These are phyloP conservation scores for Betta splendens DNA, from an alignment of 2,797 vertebrate genomes.

Conservation along the genomic window DNA sequence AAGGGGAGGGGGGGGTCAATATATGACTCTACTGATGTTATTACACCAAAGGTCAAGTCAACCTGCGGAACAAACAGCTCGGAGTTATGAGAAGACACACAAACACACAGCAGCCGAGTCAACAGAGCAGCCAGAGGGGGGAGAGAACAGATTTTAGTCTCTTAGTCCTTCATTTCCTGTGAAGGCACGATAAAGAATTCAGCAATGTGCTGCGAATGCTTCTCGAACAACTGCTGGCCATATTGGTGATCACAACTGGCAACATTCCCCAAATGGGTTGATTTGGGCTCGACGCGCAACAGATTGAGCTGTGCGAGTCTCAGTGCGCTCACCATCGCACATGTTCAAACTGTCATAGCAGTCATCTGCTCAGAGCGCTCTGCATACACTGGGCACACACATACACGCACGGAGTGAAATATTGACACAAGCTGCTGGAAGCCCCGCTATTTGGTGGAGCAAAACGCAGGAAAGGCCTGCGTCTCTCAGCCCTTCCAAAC, in stretches of 20 bases:
- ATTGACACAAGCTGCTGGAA: slow-evolving; percentile 70
- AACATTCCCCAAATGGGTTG: slow-evolving; percentile 54
- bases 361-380: slow-evolving; percentile 61
- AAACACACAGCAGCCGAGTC: slow-evolving; percentile 10
- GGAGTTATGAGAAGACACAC: slow-evolving; percentile 9
- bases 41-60: slow-evolving; percentile 13
- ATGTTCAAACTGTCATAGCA: slow-evolving; percentile 68
- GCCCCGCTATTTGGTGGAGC: slow-evolving; percentile 53
- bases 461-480: slow-evolving; percentile 60
- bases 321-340: slow-evolving; percentile 62
- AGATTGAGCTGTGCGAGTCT: slow-evolving; percentile 68
- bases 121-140: not conserved
- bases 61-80: slow-evolving; percentile 11
- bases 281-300: slow-evolving; percentile 55
- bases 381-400: slow-evolving; percentile 43
- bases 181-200: slow-evolving; percentile 54
- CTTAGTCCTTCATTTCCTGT: slow-evolving; percentile 62
- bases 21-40: slow-evolving; percentile 5
- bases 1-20: not conserved
- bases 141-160: slow-evolving; percentile 24
- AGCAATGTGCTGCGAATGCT: slow-evolving; percentile 56
- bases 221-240: slow-evolving; percentile 69
- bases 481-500: slow-evolving; percentile 52
- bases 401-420: slow-evolving; percentile 44
- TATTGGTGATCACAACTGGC: slow-evolving; percentile 74